Evolutionary conservation across 2,113 vertebrate species (phyloP), one percentile per base, ranked within the genome.

Genomic region (Corvus cornix): DNA sequence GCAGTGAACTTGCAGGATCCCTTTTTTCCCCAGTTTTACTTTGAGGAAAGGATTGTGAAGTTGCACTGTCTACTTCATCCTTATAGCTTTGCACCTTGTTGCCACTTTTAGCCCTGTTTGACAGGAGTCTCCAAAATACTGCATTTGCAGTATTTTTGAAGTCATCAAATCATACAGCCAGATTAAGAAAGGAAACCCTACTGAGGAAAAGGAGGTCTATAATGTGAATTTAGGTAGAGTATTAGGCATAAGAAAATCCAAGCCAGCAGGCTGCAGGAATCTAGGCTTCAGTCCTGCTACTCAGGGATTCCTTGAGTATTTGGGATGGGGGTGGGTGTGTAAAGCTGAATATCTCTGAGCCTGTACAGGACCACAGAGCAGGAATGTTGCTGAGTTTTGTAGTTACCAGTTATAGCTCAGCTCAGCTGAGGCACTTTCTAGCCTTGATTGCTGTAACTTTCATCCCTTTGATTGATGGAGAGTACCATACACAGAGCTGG

Each of bases 401-500:
- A 62, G 59, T 55, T 89, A 35, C 75, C 68, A 69, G 67, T 90
- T 93, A 93, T 79, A 94, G 84, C 75, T 96, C 59, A 53, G 88
- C 53, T 93, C 17, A 66, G 62, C 67, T 66, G 82, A 69, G 35
- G 59, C 43, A 26, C 51, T 51, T 92, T 87, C 67, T 75, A 79
- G 73, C 46, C 69, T 79, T 35, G 74, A 67, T 58, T 79, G 20
- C 77, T 76, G 43, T 79, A 79, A 39, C 53, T 81, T 82, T 80
- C 70, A 64, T 37, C 33, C 58, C 78, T 52, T 48, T 73, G 92
- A 93, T 66, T 94, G 88, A 91, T 84, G 53, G 78, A 89, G 63
- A 12, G 63, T 75, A 48, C 64, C 22, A 19, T 83, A 37, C 10
- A 5, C 0, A 4, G 53, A 59, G 46, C 52, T 35, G 62, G 59